A percentile compares a stretch with the other conserved stretches of the same genome.
phyloP scores from a whole-genome alignment of 2,888 invertebrate genomes.

The Protodeltote pygarga region DNA sequence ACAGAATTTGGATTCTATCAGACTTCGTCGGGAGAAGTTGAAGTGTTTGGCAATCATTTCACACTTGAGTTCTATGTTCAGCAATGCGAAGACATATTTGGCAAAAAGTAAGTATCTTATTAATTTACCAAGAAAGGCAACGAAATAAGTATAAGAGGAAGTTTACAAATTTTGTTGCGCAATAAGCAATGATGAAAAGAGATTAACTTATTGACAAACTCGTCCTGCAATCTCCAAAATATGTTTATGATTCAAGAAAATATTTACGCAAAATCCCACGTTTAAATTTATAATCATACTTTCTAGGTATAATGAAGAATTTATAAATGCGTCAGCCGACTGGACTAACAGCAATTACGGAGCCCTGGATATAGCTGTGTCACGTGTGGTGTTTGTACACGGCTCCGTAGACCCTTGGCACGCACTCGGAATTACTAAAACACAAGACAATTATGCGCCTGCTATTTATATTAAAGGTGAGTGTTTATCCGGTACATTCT shows the following conservation, averaged over 20 bases:
- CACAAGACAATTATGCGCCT: slow-evolving; percentile 86
- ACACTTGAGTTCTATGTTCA: slow-evolving; percentile 92
- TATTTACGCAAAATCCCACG: no score
- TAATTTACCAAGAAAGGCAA: no score
- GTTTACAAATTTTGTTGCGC: no score
- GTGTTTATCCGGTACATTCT: not conserved
- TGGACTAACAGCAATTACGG: slow-evolving; percentile 94
- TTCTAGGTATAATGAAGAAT: slow-evolving; percentile 86
- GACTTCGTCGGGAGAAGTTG: slow-evolving; percentile 90
- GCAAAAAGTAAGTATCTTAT: slow-evolving; percentile 85
- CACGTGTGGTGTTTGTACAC: slow-evolving; percentile 94
- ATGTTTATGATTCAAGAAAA: no score
- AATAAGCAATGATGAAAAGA: no score
- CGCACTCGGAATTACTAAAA: slow-evolving; percentile 90
- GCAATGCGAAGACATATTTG: slow-evolving; percentile 95
- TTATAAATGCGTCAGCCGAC: slow-evolving; percentile 88
- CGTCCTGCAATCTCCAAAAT: no score
- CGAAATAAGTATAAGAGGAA: no score
- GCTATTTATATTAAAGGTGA: slow-evolving; percentile 91
- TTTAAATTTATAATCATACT: not conserved
- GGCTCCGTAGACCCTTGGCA: slow-evolving; percentile 97
- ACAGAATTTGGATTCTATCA: slow-evolving; percentile 98
- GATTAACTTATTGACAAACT: no score
- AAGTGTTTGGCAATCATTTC: slow-evolving; percentile 92
- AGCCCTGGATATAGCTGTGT: slow-evolving; percentile 89